Base-by-base conservation (phyloP, 2,888 invertebrate genomes). In the Oegoconia quadripuncta region DNA sequence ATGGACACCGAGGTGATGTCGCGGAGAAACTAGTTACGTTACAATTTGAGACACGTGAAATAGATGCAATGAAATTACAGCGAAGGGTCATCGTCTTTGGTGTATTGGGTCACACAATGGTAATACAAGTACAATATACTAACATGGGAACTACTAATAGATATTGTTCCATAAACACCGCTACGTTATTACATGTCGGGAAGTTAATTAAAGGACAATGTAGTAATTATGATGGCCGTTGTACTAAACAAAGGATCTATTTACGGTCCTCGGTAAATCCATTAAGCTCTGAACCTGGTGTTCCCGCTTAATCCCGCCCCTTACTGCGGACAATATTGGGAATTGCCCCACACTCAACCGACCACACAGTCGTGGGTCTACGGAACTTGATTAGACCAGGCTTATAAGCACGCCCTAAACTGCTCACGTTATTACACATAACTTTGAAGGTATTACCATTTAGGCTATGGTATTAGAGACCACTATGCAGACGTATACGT, bases 181-280 rank as follows among this genome's bases (percentile, higher is more conserved):
- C 16, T 20, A 16, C 13, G 18, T 35, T 35, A 14, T 35, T 39
- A 12, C 37, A 43, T 39, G 37, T 35, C 36, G 28, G 32, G 41
- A 23, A 45, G 48, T 52, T 55, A 55, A 50, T 52, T 52, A 49
- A 55, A 37, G 41, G 37, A 39, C 40, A 39, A 42, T 42, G 46
- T 50, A 35, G 46, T 46, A 46, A 53, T 48, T 51, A 51, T 47
- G 45, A 39, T 23, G 41, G 36, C 37, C 42, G 45, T 32, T 40
- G 27, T 18, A 31, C 48, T 56, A 60, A 63, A 64, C 56, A 59
- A 54, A 52, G 50, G 44, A 34, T 48, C 55, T 60, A 54, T 59
- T 64, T 59, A 51, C 41, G 49, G 54, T 50, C 52, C 48, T 46
- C 49, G 58, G 60, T 63, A 67, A 70, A 74, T 71, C 69, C 62